These are phyloP conservation scores for Eupithecia subfuscata DNA, from an alignment of 2,888 invertebrate genomes.

Conservation along the genomic window DNA sequence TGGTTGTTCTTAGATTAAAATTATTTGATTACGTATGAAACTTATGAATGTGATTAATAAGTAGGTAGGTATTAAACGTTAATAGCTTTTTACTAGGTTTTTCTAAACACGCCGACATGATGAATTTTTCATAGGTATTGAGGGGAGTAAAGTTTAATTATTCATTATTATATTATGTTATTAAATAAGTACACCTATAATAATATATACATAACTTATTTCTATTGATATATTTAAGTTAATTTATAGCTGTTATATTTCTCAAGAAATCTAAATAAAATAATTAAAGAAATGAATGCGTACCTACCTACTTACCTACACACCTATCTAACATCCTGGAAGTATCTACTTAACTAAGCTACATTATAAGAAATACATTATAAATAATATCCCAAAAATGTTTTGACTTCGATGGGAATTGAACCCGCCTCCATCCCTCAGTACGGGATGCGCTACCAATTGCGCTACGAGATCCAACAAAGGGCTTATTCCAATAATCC, in stretches of 20 bases:
- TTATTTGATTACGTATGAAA: neutral
- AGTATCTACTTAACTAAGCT: too few relatives aligned
- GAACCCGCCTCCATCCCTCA: too few relatives aligned
- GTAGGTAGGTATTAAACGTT: neutral
- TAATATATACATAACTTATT: constrained; percentile 4
- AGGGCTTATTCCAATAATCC: too few relatives aligned
- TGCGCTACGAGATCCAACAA: too few relatives aligned
- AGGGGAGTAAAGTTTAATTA: too few relatives aligned
- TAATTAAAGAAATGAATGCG: neutral
- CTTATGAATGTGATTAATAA: neutral
- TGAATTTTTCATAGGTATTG: too few relatives aligned
- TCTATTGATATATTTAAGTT: neutral
- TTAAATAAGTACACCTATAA: neutral
- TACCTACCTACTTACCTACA: too few relatives aligned
- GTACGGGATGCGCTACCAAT: too few relatives aligned
- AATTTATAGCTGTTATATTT: neutral
- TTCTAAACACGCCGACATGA: neutral
- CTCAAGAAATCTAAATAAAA: neutral
- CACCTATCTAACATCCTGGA: too few relatives aligned
- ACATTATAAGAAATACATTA: too few relatives aligned
- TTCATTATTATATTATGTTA: neutral
- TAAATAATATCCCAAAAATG: too few relatives aligned
- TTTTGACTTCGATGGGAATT: too few relatives aligned
- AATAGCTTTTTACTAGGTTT: neutral
- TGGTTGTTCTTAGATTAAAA: neutral